Base-by-base conservation (phyloP, 2,888 invertebrate genomes). In the Apodemia duryi region DNA sequence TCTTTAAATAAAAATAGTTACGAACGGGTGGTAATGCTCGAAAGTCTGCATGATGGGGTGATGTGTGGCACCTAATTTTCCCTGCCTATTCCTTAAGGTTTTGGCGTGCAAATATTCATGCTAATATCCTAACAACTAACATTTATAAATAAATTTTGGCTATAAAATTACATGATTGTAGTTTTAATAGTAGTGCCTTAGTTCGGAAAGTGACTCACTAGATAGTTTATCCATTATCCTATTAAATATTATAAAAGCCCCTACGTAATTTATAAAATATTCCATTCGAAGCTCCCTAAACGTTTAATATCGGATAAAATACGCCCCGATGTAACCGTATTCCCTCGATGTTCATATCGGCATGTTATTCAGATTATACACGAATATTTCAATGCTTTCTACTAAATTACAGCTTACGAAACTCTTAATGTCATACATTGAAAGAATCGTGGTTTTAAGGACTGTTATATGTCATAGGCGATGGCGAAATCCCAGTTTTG, bases 311-410 rank as follows among this genome's bases (percentile, higher is more conserved):
- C 84, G 89, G 87, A 88, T 91, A 90, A 88, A 90, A 87, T 88
- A 90, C 84, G 84, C 89, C 85, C 85, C 82, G 80, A 79, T 85
- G 88, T 85, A 82, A 78, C 79, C 79, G 81, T 86, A 86, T 86
- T 89, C 90, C 90, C 88, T 87, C 88, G 91, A 86, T 88, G 90
- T 89, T 91, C 91, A 91, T 91, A 91, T 91, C 85, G 88, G 86
- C 90, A 91, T 91, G 91, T 91, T 91, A 91, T 91, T 90, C 88
- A 88, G 89, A 91, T 90, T 91, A 91, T 87, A 91, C 91, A 91
- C 89, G 91, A 91, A 91, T 90, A 90, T 90, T 91, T 91, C 91
- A 90, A 91, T 90, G 91, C 91, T 91, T 89, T 91, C 88, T 91
- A 90, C 88, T 88, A 91, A 91, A 91, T 91, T 91, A 91, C 88